Evolutionary conservation across 2,113 vertebrate species (phyloP), one percentile per base, ranked within the genome.

Genomic region (Pseudorectes ferrugineus): DNA sequence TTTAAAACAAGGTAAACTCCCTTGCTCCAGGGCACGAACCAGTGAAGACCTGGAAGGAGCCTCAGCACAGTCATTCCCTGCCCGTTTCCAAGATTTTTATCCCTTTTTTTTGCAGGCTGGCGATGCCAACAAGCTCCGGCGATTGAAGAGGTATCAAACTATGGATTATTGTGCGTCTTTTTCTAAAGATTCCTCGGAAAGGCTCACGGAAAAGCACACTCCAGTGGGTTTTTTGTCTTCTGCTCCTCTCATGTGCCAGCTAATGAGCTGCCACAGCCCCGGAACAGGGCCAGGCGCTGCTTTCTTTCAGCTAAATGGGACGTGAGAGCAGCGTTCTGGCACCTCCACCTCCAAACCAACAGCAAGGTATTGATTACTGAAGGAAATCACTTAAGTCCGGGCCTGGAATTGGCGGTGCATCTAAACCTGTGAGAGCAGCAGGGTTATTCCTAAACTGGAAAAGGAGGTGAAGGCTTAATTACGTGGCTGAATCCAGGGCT

Each of bases 381-480:
- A 31, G 67, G 74, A 79, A 85, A 78, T 63, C 70, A 55, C 46
- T 68, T 4, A 20, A 42, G 4, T 46, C 43, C 18, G 21, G 49
- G 49, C 35, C 70, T 57, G 23, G n/a, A 73, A 73, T 19, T 45
- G 92, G 76, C 36, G 12, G 12, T 16, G 5, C 43, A 23, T n/a
- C 68, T 42, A 85, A 85, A 49, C 29, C 20, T 4, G 7, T 22
- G 6, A 46, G 1, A 11, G 71, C 86, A 83, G 12, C 46, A 42
- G 45, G 76, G 36, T 49, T 89, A 40, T 45, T 87, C 79, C 65
- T 58, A 16, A 73, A 23, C 49, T 58, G 65, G 65, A 61, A 92
- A 88, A 88, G 62, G 54, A 95, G 81, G 54, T 79, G 85, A 79
- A 61, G 62, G 58, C 54, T 91, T 85, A 76, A 94, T 89, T 91